Evolutionary conservation across 2,888 invertebrate species (phyloP).

Genomic region (Philonicus albiceps): DNA sequence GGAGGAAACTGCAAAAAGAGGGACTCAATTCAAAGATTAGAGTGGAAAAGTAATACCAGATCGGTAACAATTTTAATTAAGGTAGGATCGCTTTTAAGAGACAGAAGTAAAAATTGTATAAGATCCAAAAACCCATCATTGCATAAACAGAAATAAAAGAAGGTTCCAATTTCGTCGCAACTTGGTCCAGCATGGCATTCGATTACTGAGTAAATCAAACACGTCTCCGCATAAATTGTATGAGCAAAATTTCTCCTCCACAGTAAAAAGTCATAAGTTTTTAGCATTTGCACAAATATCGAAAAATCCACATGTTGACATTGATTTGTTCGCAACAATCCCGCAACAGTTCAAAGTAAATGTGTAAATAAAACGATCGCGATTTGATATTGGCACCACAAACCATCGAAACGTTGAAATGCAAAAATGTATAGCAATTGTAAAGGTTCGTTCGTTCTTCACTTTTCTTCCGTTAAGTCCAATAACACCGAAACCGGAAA

Average conservation of each 20-base stretch:
- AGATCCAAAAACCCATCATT: not conserved
- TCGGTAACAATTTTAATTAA: too few species aligned
- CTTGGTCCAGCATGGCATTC: not conserved
- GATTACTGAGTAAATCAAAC: not conserved
- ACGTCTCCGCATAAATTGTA: not conserved
- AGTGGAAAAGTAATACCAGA: too few species aligned
- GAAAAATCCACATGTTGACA: not conserved
- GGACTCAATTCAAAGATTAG: too few species aligned
- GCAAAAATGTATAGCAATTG: constrained; percentile 1
- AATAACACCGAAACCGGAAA: constrained; percentile 39
- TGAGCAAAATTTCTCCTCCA: constrained; percentile 27
- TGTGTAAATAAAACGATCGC: not conserved
- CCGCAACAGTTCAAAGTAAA: not conserved
- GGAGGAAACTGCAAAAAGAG: too few species aligned
- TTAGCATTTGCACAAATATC: not conserved
- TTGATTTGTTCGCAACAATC: not conserved
- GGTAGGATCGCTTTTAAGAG: not conserved
- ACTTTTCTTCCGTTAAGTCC: not conserved
- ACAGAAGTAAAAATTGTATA: not conserved
- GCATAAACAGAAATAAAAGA: not conserved
- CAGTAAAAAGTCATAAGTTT: not conserved
- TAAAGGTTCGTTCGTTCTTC: not conserved
- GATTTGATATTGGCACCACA: not conserved
- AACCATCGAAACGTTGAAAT: not conserved
- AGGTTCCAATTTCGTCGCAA: not conserved